phyloP scores from a whole-genome alignment of 2,113 vertebrate species.

The Hirundichthys speculiger region DNA sequence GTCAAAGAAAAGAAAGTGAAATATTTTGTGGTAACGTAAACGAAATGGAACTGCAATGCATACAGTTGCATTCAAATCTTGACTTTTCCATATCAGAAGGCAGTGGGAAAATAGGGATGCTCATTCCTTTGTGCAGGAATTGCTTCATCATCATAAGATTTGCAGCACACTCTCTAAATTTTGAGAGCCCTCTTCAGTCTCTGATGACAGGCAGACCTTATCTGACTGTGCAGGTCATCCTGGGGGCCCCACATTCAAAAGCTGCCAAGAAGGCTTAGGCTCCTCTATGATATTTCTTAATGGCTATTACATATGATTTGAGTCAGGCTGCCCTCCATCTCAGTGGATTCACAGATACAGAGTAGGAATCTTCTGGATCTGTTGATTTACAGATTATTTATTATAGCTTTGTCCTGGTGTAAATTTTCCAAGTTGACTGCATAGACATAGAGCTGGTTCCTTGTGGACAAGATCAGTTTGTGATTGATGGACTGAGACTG shows the following conservation, averaged over 20 bases:
- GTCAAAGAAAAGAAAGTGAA: not conserved
- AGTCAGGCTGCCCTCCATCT: conserved; percentile 39
- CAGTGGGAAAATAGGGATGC: conserved; percentile 40
- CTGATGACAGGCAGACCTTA: conserved; percentile 42
- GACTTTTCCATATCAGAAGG: conserved; percentile 40
- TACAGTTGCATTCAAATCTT: conserved; percentile 22
- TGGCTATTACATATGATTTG: conserved; percentile 52
- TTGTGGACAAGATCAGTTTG: not conserved
- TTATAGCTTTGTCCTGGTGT: conserved; percentile 32
- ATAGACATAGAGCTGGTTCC: conserved; percentile 9
- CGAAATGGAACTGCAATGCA: conserved; percentile 10
- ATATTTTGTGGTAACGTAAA: not conserved
- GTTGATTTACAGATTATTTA: conserved; percentile 47
- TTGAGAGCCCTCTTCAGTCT: conserved; percentile 40
- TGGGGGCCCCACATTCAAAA: conserved; percentile 44
- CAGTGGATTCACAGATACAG: conserved; percentile 41
- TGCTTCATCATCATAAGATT: conserved; percentile 69
- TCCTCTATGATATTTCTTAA: conserved; percentile 45
- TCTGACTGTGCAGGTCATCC: conserved; percentile 58
- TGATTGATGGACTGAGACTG: conserved; percentile 1
- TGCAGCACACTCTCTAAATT: conserved; percentile 49
- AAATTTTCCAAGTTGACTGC: conserved; percentile 25
- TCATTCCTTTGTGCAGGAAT: conserved; percentile 53
- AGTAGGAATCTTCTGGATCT: conserved; percentile 41
- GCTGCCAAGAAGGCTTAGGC: conserved; percentile 48